These are phyloP conservation scores for Hybos culiciformis DNA, from an alignment of 2,888 invertebrate genomes.

Conservation along the genomic window DNA sequence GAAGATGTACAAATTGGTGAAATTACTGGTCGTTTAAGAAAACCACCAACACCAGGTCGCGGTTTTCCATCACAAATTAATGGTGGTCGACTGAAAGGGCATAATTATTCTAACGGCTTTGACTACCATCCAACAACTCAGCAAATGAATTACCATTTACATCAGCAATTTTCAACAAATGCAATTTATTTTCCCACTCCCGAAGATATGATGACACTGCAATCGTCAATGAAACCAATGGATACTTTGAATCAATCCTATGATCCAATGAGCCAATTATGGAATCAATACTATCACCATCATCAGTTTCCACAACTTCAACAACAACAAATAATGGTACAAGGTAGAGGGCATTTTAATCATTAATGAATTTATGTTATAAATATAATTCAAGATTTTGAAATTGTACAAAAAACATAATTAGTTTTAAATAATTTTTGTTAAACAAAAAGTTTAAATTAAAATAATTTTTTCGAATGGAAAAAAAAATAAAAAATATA, in stretches of 20 bases:
- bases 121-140: constrained; percentile 21
- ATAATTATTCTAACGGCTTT: background rate
- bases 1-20: constrained; percentile 96
- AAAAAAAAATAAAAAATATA: too few relatives aligned
- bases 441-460: too few relatives aligned
- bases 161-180: constrained; percentile 17
- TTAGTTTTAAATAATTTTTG: too few relatives aligned
- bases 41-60: constrained; percentile 27
- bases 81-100: too few relatives aligned
- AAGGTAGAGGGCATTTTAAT: too few relatives aligned
- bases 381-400: too few relatives aligned
- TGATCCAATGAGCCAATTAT: background rate
- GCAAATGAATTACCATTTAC: constrained; percentile 10
- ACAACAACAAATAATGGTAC: background rate
- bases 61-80: background rate
- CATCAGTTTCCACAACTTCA: too few relatives aligned
- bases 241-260: too few relatives aligned
- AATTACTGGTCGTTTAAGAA: constrained; percentile 83
- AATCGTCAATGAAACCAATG: constrained; percentile 7
- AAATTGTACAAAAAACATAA: too few relatives aligned
- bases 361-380: too few relatives aligned
- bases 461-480: too few relatives aligned
- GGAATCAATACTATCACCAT: constrained; percentile 1
- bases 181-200: constrained; percentile 24
- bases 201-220: constrained; percentile 14